A percentile compares a stretch with the other conserved stretches of the same genome.
These are phyloP conservation scores for Anser cygnoides DNA, from an alignment of 2,113 vertebrate genomes.

Conservation along the genomic window DNA sequence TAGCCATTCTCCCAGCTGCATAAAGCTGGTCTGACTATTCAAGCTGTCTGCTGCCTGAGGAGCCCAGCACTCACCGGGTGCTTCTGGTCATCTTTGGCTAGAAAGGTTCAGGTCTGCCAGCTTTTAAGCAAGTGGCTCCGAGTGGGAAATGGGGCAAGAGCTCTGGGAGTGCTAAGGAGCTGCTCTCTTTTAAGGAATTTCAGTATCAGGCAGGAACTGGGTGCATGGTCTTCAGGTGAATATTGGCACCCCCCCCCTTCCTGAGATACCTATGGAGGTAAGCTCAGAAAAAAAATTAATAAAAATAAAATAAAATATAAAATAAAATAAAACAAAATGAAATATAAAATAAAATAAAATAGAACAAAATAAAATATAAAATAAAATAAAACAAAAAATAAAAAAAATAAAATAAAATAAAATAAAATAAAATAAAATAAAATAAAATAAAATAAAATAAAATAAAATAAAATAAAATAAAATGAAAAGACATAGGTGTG, in stretches of 20 bases:
- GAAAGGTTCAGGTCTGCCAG: background rate
- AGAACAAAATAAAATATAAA: no score
- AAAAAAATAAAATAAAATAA: no score
- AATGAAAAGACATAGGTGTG: fast-evolving
- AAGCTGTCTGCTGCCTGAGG: background rate
- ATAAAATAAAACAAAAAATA: no score
- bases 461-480: no score
- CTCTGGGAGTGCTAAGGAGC: background rate
- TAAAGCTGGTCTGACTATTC: background rate
- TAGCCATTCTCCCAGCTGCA: background rate
- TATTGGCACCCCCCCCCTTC: background rate
- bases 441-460: no score
- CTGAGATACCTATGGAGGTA: background rate
- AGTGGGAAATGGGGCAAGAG: background rate
- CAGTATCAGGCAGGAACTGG: background rate
- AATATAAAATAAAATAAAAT: no score
- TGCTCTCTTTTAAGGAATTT: background rate
- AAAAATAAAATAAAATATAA: no score
- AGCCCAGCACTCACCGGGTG: background rate
- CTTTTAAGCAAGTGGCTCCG: background rate
- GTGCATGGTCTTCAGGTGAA: fast-evolving
- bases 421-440: no score
- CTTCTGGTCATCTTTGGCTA: background rate
- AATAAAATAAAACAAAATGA: no score
- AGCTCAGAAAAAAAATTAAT: background rate